Evolutionary conservation across 1,140 invertebrate species (phyloP).

Genomic region (Meloidogyne exigua): DNA sequence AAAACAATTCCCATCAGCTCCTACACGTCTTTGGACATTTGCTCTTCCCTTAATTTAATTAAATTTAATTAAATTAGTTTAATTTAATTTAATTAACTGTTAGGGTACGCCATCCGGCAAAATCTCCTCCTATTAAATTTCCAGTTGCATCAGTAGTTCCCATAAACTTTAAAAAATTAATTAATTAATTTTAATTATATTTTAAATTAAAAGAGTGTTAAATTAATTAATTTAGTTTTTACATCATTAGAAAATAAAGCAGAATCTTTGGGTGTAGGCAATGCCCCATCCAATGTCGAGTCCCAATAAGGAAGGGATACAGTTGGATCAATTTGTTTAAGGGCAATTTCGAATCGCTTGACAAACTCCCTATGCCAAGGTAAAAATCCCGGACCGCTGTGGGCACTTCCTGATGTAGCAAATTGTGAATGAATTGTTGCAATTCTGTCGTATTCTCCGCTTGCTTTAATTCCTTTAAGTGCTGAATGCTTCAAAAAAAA

Average conservation of each 20-base stretch:
- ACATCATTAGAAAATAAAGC: conserved; percentile 62
- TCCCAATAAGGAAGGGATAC: conserved; percentile 66
- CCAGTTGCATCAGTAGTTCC: conserved; percentile 58
- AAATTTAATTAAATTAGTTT: no score
- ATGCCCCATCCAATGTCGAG: conserved; percentile 60
- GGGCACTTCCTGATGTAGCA: conserved; percentile 52
- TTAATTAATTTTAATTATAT: background rate
- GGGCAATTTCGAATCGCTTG: conserved; percentile 35
- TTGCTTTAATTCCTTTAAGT: conserved; percentile 62
- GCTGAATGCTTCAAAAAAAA: conserved; percentile 56
- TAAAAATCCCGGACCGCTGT: conserved; percentile 34
- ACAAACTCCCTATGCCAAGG: conserved; percentile 38
- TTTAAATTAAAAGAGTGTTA: background rate
- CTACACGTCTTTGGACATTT: conserved; percentile 29
- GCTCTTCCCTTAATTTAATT: conserved; percentile 34
- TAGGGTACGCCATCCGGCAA: conserved; percentile 42
- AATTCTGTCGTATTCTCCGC: conserved; percentile 59
- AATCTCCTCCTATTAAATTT: conserved; percentile 42
- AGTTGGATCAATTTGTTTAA: conserved; percentile 44
- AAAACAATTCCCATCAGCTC: conserved; percentile 37
- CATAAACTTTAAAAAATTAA: conserved; percentile 39
- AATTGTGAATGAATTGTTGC: conserved; percentile 49
- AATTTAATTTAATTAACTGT: conserved; percentile 3
- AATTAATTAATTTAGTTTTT: background rate
- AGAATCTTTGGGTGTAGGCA: conserved; percentile 60